Evolutionary conservation across 2,113 vertebrate genomes (phyloP), one percentile per base, ranked within the genome.

Genomic region (Eira barbara): DNA sequence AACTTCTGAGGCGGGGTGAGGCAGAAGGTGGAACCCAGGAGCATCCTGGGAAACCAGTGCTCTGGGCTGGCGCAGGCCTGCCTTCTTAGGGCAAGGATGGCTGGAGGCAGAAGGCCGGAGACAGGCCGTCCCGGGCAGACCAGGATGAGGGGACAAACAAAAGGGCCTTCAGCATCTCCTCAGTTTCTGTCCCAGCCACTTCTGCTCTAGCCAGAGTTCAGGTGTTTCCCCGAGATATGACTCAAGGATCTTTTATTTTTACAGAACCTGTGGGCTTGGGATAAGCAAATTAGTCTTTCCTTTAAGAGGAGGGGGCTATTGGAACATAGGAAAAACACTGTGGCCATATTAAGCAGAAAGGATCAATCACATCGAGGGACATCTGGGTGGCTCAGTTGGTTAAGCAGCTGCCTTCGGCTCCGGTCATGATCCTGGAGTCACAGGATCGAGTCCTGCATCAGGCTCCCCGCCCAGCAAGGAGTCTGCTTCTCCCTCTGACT

Each of bases 1-100:
- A 36, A 14, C 57, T 74, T 78, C n/a, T n/a, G 15, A 27, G 34
- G 34, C 20, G 1, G 7, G 42, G 10, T 2, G 4, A 14, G 63
- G 36, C 27, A 79, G 82, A 6, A 45, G 36, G n/a, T 18, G 21
- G 47, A 9, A 10, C 0, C 0, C 3, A 7, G 12, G 8, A 36
- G 45, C 9, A 10, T 42, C 31, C 18, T 7, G 3, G 25, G 55
- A 31, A 61, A 36, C 3, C 20, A 49, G 27, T 2, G 18, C 27
- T 91, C 27, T 6, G 0, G 81, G 45, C 42, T 2, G 36, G 94
- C 59, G 12, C 29, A 61, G 52, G 34, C 15, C 73, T 65, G 91
- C 31, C 34, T 79, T 13, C 29, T 45, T n/a, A 69, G 25, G n/a
- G 67, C 7, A 31, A 9, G 63, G 63, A 14, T 8, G 13, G 52